Percentiles rank a stretch among this genome's conserved stretches.
Conservation (phyloP, 2,888 invertebrate genomes). For the Melipona beecheii region DNA sequence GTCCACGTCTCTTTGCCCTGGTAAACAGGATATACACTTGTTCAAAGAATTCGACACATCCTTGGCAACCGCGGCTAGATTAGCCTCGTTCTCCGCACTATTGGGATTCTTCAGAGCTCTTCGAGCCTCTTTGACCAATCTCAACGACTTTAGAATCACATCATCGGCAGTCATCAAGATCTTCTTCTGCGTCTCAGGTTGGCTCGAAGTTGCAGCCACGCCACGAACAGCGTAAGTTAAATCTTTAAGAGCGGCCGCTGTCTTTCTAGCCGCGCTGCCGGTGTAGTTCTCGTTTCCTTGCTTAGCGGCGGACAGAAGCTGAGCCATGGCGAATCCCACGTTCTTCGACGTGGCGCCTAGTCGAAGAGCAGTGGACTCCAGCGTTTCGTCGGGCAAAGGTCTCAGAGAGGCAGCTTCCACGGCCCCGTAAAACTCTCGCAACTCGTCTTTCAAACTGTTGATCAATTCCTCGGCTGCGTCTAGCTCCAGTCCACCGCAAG, state of each 20-base stretch:
- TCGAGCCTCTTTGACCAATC: slow-evolving; percentile 93
- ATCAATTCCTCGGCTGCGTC: slow-evolving; percentile 95
- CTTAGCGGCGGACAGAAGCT: slow-evolving; percentile 93
- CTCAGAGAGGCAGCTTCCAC: slow-evolving; percentile 89
- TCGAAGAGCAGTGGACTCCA: slow-evolving; percentile 86
- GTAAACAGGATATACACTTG: slow-evolving; percentile 92
- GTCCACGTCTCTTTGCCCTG: slow-evolving; percentile 97
- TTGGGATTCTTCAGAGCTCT: slow-evolving; percentile 89
- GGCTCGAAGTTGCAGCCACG: slow-evolving; percentile 89
- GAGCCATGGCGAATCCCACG: slow-evolving; percentile 93
- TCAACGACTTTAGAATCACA: slow-evolving; percentile 91
- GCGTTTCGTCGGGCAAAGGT: slow-evolving; percentile 94
- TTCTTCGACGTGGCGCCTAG: slow-evolving; percentile 89
- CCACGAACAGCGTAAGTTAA: slow-evolving; percentile 91
- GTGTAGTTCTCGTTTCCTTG: slow-evolving; percentile 93
- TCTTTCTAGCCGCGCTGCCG: slow-evolving; percentile 92
- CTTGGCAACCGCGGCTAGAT: slow-evolving; percentile 90
- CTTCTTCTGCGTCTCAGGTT: slow-evolving; percentile 86
- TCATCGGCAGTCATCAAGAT: slow-evolving; percentile 91
- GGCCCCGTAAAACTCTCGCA: slow-evolving; percentile 92
- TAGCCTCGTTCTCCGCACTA: slow-evolving; percentile 85
- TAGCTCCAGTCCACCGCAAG: slow-evolving; percentile 93
- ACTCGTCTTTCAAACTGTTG: slow-evolving; percentile 91
- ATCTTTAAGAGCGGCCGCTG: slow-evolving; percentile 90
- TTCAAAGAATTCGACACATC: slow-evolving; percentile 88